Evolutionary conservation across 92 coral and sea anemone species (phyloP), one percentile per base, ranked within the genome.

Genomic region (Epizoanthus stellaris): DNA sequence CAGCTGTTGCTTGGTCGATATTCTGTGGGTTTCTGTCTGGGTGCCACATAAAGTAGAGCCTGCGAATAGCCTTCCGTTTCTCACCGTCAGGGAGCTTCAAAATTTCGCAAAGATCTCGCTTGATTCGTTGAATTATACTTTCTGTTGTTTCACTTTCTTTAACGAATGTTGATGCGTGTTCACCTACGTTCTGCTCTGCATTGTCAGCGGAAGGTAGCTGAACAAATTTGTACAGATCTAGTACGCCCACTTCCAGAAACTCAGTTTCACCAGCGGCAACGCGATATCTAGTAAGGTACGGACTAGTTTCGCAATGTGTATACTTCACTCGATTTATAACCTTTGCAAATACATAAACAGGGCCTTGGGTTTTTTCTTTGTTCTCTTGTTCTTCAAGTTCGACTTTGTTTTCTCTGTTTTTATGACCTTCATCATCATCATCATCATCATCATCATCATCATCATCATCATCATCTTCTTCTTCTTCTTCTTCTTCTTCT

Each of bases 11-110:
- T 36, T 80, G 85, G 59, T 52, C 67, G 38, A 43, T 63, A 57
- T 87, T 81, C 57, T 81, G 58, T 62, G 82, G 90, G 10, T 81
- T 87, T 56, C 85, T 87, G 54, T 87, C 90, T 63, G 86, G 90
- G 39, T 87, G 90, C 90, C 90, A 87, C 21, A 39, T 81, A 66
- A 87, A 70, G 69, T 87, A 87, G 43, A 87, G 87, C 36, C 90
- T 76, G 30, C 81, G 85, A 60, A 73, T 87, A 6, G 85, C 90
- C 74, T 81, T 87, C 47, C 79, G 84, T 62, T 86, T 84, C 69
- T 80, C 66, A 0, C 34, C 82, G 12, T 70, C 86, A 12, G 90
- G 82, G 21, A 87, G 79, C 10, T 64, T 72, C 86, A 71, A 87
- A 38, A 85, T 85, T 40, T 84, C 90, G 2, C 74, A 47, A 54